phyloP scores from a whole-genome alignment of 2,113 vertebrate species.

The Deroptyus accipitrinus region DNA sequence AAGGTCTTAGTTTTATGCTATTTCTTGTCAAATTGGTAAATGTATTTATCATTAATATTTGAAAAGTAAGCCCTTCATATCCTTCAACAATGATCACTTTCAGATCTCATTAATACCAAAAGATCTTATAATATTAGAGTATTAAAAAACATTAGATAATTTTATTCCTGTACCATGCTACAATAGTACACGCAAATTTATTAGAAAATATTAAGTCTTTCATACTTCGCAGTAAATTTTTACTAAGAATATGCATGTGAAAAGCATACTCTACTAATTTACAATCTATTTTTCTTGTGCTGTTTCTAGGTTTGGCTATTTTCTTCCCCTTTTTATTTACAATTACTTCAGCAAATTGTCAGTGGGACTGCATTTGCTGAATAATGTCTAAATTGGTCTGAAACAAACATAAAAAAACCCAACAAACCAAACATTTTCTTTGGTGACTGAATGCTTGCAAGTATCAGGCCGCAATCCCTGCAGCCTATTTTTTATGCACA shows the following conservation, averaged over 20 bases:
- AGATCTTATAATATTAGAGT: not conserved
- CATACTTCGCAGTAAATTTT: not conserved
- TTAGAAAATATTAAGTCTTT: not conserved
- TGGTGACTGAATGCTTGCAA: not conserved
- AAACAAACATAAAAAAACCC: fast-evolving
- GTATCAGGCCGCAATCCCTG: not conserved
- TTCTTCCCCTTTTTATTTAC: not conserved
- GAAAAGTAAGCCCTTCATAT: not conserved
- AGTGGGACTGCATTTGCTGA: not conserved
- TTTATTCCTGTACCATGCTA: not conserved
- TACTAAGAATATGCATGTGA: not conserved
- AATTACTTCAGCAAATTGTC: not conserved
- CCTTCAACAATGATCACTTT: not conserved
- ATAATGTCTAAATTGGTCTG: not conserved
- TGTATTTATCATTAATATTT: not conserved
- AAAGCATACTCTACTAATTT: not conserved
- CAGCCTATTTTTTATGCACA: not conserved
- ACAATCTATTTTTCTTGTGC: not conserved
- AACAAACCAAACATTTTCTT: not conserved
- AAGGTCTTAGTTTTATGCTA: not conserved
- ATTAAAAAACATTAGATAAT: not conserved
- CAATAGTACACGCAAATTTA: not conserved
- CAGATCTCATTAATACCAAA: not conserved
- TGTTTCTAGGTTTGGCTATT: not conserved
- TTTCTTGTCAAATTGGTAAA: not conserved